Base-by-base conservation (phyloP, 1,140 invertebrate genomes). In the Drosophila elegans region DNA sequence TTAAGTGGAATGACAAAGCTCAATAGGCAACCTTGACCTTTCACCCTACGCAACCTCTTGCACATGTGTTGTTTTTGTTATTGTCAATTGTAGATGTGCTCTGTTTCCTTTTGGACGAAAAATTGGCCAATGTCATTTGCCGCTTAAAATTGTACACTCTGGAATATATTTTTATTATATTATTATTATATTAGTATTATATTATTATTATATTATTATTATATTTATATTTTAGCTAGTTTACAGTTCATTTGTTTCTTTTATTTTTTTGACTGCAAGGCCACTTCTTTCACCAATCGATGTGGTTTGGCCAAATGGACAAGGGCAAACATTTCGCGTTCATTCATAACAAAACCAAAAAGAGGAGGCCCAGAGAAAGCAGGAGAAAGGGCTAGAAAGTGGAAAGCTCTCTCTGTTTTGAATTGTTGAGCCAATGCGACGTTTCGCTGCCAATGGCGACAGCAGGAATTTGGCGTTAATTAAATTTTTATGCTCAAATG, bases 401-500 rank as follows among this genome's bases (percentile, higher is more conserved):
- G 11, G 42, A 71, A 72, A 72, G 68, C 68, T 72, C 68, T 46
- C 44, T 71, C 64, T 71, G 44, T 68, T 71, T 69, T 48, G 42
- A 71, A 71, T 57, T 72, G 68, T 72, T 72, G 68, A 64, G 66
- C 52, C 51, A 57, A 49, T 3, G 32, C 11, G 29, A 45, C 34
- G 16, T 32, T 6, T n/a, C 11, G 44, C 57, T 34, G 52, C 45
- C 39, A 29, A 29, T 34, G 27, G 21, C 52, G 27, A 51, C 55
- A 51, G 54, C 74, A 74, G 62, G 77, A 80, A 80, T 80, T 59
- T 80, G 61, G 72, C 78, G 74, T 80, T 80, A 80, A 80, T 80
- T 80, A 80, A 80, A 80, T 80, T 74, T 80, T 80, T 80, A 80
- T 79, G 78, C 77, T 80, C 53, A 74, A 80, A 79, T 79, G 76